Evolutionary conservation across 2,113 vertebrate genomes (phyloP).

Genomic region (Sigmodon hispidus): DNA sequence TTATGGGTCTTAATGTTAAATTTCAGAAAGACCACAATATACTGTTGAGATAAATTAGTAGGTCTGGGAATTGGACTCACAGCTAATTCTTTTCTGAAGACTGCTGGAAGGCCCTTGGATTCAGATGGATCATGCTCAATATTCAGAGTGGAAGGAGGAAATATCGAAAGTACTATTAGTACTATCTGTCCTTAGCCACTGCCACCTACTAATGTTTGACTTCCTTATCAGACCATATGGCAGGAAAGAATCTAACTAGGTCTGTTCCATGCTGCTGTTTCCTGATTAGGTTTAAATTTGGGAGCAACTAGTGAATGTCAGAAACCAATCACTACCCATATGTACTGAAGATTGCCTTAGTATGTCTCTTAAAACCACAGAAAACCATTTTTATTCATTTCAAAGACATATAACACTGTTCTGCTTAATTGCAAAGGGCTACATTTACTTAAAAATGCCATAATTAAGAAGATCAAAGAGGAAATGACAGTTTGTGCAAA

Average conservation of each 20-base stretch:
- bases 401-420: not conserved
- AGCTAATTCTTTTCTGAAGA: slow-evolving; percentile 34
- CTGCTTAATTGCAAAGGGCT: not conserved
- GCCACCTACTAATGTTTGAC: slow-evolving; percentile 70
- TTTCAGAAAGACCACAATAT: slow-evolving; percentile 38
- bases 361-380: not conserved
- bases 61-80: not conserved
- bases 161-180: slow-evolving; percentile 41
- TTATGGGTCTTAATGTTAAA: not conserved
- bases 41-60: slow-evolving; percentile 34
- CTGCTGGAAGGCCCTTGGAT: not conserved
- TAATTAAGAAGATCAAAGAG: slow-evolving; percentile 38
- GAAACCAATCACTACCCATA: slow-evolving; percentile 1
- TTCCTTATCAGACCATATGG: slow-evolving; percentile 76
- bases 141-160: slow-evolving; percentile 49
- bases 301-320: slow-evolving; percentile 7
- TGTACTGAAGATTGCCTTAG: slow-evolving; percentile 6
- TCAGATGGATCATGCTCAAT: slow-evolving; percentile 11
- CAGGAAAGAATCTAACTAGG: slow-evolving; percentile 38
- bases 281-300: slow-evolving; percentile 57
- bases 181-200: slow-evolving; percentile 55
- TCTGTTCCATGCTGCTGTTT: slow-evolving; percentile 59
- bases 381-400: slow-evolving; percentile 19
- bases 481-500: not conserved
- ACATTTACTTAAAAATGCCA: not conserved